phyloP scores from a whole-genome alignment of 2,113 vertebrate species.

The Pteruthius melanotis region DNA sequence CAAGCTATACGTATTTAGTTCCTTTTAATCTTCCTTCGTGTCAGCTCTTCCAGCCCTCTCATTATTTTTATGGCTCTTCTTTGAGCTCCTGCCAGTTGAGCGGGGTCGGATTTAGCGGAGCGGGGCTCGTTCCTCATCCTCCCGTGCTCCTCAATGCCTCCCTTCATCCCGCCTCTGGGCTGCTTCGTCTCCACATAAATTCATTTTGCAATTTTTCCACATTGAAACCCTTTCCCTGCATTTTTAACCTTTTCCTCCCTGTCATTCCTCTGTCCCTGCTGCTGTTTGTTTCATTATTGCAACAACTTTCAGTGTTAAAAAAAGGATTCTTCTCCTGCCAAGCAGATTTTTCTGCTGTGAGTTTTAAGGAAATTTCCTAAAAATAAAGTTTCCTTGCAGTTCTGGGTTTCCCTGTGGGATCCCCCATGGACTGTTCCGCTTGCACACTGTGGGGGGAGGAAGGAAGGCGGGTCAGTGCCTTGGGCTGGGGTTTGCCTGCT shows the following conservation, averaged over 20 bases:
- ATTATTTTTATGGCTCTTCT: constrained; percentile 49
- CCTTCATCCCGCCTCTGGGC: neutral
- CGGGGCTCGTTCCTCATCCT: neutral
- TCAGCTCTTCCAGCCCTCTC: constrained; percentile 48
- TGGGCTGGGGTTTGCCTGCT: neutral
- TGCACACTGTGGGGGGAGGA: accelerated
- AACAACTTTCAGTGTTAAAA: neutral
- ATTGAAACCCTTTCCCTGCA: neutral
- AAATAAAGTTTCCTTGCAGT: neutral
- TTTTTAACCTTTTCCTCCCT: neutral
- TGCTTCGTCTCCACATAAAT: neutral
- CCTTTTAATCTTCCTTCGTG: constrained; percentile 27
- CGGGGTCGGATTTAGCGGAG: neutral
- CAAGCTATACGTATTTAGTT: neutral
- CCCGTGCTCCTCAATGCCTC: neutral
- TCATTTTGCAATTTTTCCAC: neutral
- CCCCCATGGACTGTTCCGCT: neutral
- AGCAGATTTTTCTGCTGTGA: neutral
- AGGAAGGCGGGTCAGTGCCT: neutral
- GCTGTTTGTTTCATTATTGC: neutral
- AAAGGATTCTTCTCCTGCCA: accelerated
- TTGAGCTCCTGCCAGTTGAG: constrained; percentile 8
- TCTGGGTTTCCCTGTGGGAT: neutral
- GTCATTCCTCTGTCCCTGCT: accelerated
- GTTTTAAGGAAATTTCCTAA: neutral